Conservation (phyloP, 2,797 vertebrate genomes). For the Parauchenoglanis ngamensis region DNA sequence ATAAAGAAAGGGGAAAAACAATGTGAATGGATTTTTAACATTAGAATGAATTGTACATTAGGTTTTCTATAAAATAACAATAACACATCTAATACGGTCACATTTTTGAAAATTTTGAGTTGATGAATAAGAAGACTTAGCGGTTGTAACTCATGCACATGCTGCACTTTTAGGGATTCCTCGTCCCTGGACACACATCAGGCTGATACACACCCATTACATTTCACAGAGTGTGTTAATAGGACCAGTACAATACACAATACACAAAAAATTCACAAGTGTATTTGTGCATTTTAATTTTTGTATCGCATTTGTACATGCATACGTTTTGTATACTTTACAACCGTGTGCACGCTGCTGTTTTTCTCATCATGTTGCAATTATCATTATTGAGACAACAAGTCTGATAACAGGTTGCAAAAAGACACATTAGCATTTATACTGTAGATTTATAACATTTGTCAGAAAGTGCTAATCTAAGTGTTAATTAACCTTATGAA, state of each 20-base stretch:
- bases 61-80: neutral
- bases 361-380: neutral
- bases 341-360: neutral
- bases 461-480: neutral
- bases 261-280: neutral
- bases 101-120: neutral
- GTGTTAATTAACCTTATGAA: neutral
- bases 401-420: neutral
- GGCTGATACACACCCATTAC: neutral
- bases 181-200: neutral
- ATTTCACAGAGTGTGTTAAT: neutral
- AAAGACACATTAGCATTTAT: neutral
- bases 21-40: neutral
- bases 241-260: neutral
- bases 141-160: neutral
- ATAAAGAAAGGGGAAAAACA: conserved; percentile 51
- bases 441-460: neutral
- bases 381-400: neutral
- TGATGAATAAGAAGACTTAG: neutral
- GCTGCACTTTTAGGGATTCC: neutral
- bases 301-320: neutral
- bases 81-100: neutral
- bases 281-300: neutral
- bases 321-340: neutral
- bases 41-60: neutral